Evolutionary conservation across 1,140 invertebrate genomes (phyloP), one percentile per base, ranked within the genome.

Genomic region (Hylaeus volcanicus): DNA sequence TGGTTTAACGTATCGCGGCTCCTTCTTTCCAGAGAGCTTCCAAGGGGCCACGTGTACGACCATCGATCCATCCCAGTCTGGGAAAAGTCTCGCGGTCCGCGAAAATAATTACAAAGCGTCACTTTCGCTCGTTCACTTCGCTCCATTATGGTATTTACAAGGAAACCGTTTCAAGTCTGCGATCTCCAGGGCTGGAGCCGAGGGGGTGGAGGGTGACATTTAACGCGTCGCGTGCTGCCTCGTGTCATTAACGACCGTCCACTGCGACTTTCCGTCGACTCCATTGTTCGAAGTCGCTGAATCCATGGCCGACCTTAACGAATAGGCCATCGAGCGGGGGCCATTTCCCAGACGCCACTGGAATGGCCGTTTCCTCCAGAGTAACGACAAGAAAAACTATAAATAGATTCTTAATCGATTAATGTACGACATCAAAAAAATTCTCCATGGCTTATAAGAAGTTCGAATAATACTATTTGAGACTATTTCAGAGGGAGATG

Each of bases 121-220:
- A 43, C 58, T 71, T 71, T 48, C 58, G n/a, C 37, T 45, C 58
- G 9, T 15, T n/a, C 55, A 12, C 55, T 0, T 1, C 37, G n/a
- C 15, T 78, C 76, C 70, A 79, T 79, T 74, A 66, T 12, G 14
- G 55, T 37, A 55, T 79, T 74, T 79, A 79, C 77, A 74, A 41
- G 72, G 64, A 74, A 74, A 80, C 48, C 8, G 79, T 80, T 80
- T 80, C 64, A 75, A 61, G 45, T 48, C 55, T 45, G n/a, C 68
- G 26, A 48, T 37, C n/a, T 1, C 5, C 15, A 26, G 26, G 26
- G 26, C 26, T 26, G 26, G 26, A 26, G 12, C 45, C 45, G 45
- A 6, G 64, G 56, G 45, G 68, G 51, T 65, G 8, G 39, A 1
- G n/a, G 8, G 9, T 14, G 41, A 75, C 64, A 45, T 45, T 55